Conservation (phyloP, 1,140 invertebrate genomes). For the Nasonia vitripennis region DNA sequence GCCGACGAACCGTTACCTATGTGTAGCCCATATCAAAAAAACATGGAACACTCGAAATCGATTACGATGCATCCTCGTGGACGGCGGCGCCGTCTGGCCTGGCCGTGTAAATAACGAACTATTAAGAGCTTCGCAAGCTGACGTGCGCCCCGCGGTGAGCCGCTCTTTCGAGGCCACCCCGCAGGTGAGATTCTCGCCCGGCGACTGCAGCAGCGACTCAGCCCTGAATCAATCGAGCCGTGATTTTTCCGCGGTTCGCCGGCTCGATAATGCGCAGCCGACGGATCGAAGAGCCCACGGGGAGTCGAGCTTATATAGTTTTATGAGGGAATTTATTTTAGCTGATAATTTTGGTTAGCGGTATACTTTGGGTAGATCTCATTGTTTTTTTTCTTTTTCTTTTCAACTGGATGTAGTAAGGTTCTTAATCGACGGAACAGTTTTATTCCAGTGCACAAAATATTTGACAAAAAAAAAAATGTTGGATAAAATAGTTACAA, state of each 20-base stretch:
- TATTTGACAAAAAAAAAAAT: too few relatives aligned
- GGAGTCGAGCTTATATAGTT: background rate
- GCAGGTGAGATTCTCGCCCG: constrained; percentile 57
- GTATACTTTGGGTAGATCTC: background rate
- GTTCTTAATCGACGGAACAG: too few relatives aligned
- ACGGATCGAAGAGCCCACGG: background rate
- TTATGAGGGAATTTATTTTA: background rate
- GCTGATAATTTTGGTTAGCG: background rate
- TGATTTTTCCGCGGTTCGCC: background rate
- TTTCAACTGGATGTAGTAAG: too few relatives aligned
- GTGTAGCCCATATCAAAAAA: background rate
- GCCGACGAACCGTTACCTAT: background rate
- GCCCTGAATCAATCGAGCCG: constrained; percentile 28
- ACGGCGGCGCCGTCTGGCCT: constrained; percentile 60
- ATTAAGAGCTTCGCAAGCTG: constrained; percentile 75
- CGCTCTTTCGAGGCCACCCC: constrained; percentile 55
- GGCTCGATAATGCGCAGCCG: background rate
- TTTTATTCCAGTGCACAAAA: too few relatives aligned
- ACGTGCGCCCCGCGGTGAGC: constrained; percentile 68
- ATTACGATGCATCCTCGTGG: background rate
- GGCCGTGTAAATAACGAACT: constrained; percentile 73
- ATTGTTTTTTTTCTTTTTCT: background rate
- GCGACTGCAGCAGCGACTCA: background rate
- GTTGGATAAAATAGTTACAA: too few relatives aligned
- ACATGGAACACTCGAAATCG: constrained; percentile 4